Base-by-base conservation (phyloP, 1,140 invertebrate genomes). In the Drosophila truncata region DNA sequence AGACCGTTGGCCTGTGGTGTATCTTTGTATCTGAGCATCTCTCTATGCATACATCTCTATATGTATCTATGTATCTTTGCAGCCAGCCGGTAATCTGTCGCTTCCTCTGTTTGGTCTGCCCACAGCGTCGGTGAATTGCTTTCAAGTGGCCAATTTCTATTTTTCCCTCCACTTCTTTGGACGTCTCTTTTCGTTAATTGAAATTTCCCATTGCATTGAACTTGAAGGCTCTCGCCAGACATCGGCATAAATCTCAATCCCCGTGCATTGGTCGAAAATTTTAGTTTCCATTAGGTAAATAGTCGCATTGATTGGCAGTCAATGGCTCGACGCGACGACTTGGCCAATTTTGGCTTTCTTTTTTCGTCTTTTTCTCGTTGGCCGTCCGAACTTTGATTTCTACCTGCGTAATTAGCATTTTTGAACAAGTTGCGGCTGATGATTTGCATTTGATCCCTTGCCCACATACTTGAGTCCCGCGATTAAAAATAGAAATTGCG, bases 171-270 rank as follows among this genome's bases (percentile, higher is more conserved):
- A 46, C 16, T 55, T 41, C 33, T 47, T 42, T 39, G 39, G 25
- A 46, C 44, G 47, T 25, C 59, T 64, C 57, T 49, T 67, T 70
- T 72, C 29, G 49, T 70, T 77, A 83, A 86, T 87, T 80, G 82
- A 83, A 88, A 69, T 88, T 87, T 88, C 67, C 60, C 80, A 83
- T 88, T 49, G 66, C 75, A 86, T 87, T 87, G 83, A 87, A 87
- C 83, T 88, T 88, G 83, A 78, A 86, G 64, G 73, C 47, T 33
- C n/a, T 33, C n/a, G 29, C 31, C 39, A 71, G 74, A 57, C 62
- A 59, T 64, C 47, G 52, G 73, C 62, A 82, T 82, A 82, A 82
- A 61, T 81, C 54, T 72, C 66, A 72, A 60, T 72, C 29, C 55
- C 70, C 50, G 35, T 50, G 62, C 73, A 73, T 55, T 64, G 65